Evolutionary conservation across 2,888 invertebrate genomes (phyloP).

Genomic region (Bhutanitis thaidina): DNA sequence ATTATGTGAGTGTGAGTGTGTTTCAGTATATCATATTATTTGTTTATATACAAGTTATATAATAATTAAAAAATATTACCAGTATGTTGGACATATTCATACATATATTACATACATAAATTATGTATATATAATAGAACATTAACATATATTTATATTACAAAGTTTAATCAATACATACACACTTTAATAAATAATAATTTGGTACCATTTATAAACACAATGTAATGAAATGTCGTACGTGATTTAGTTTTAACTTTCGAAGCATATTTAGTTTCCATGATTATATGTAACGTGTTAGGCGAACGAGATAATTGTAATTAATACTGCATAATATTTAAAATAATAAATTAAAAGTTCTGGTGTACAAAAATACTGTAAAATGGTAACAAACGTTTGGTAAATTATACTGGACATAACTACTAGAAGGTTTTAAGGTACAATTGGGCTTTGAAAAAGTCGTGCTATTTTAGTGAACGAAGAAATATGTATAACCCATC

Average conservation of each 20-base stretch:
- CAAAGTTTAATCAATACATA: not conserved
- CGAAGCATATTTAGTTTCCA: conserved; percentile 8
- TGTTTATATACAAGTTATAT: too few relatives aligned
- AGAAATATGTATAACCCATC: not conserved
- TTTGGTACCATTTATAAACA: not conserved
- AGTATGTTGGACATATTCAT: too few relatives aligned
- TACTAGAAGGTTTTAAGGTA: not conserved
- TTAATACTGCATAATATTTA: conserved; percentile 23
- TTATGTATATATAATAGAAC: too few relatives aligned
- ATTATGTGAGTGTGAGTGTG: too few relatives aligned
- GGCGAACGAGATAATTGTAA: conserved; percentile 3
- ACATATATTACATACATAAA: too few relatives aligned
- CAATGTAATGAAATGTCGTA: not conserved
- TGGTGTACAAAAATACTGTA: conserved; percentile 33
- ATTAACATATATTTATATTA: not conserved
- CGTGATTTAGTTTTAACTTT: not conserved
- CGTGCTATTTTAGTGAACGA: not conserved
- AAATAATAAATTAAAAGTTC: conserved; percentile 21
- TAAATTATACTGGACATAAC: conserved; percentile 19
- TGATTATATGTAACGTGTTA: not conserved
- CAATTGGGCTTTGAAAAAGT: not conserved
- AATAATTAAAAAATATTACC: too few relatives aligned
- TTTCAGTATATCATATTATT: too few relatives aligned
- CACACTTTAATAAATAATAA: not conserved
- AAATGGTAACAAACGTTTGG: conserved; percentile 33